Conservation (phyloP, 2,113 vertebrate species). For the Pomatorhinus ruficollis region DNA sequence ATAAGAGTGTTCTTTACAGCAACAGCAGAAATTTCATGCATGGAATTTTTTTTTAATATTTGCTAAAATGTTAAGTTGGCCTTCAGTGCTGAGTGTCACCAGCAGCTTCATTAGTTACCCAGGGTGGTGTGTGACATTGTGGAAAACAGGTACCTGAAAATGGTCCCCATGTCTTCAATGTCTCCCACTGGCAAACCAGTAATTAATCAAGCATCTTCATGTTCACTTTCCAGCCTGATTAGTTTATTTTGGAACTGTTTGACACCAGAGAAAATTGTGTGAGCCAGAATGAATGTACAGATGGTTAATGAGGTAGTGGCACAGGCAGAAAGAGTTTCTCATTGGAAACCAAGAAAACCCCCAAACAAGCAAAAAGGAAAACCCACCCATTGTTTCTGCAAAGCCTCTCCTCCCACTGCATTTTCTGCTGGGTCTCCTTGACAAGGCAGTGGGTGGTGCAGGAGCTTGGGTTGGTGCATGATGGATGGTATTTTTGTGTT, state of each 20-base stretch:
- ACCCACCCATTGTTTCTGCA: neutral
- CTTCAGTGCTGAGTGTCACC: neutral
- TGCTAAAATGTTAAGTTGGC: neutral
- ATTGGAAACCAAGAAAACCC: neutral
- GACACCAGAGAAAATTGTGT: neutral
- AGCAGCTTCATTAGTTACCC: neutral
- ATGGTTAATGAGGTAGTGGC: neutral
- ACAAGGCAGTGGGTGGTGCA: neutral
- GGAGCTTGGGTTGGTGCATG: neutral
- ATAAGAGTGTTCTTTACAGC: neutral
- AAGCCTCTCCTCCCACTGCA: neutral
- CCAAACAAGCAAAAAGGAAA: neutral
- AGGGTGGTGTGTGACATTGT: accelerated
- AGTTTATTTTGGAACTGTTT: neutral
- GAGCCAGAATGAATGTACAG: neutral
- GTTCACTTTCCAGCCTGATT: neutral
- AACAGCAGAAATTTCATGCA: neutral
- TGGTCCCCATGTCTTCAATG: accelerated
- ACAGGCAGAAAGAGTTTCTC: neutral
- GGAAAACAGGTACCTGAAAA: neutral
- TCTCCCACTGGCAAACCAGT: neutral
- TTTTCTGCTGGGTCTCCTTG: neutral
- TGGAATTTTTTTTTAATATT: neutral
- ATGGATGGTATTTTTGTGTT: neutral
- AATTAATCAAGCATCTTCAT: neutral